A percentile compares a stretch with the other conserved stretches of the same genome.
These are phyloP conservation scores for Dasysyrphus tricinctus DNA, from an alignment of 2,888 invertebrate species.

Conservation along the genomic window DNA sequence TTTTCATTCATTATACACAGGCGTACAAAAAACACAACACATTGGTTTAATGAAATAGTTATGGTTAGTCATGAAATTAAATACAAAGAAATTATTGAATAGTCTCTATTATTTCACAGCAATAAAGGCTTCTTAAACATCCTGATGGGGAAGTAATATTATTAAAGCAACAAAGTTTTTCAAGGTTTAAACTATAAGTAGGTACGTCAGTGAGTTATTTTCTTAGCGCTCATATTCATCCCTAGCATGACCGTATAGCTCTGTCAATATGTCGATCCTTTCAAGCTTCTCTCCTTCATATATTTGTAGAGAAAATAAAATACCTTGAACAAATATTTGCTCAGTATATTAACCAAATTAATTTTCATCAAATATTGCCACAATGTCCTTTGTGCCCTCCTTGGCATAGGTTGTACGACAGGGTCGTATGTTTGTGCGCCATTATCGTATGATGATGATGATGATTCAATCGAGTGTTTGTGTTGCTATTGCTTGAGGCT, in stretches of 20 bases:
- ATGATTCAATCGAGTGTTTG: slow-evolving; percentile 63
- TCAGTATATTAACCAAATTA: slow-evolving; percentile 67
- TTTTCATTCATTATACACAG: too few relatives aligned
- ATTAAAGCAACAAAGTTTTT: too few relatives aligned
- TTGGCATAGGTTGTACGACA: slow-evolving; percentile 18
- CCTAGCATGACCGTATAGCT: neutral
- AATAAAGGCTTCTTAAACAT: neutral
- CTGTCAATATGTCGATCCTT: too few relatives aligned
- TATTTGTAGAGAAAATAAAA: slow-evolving; percentile 1
- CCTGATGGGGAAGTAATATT: neutral
- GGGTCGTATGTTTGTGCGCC: neutral
- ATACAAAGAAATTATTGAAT: too few relatives aligned
- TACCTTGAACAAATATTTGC: slow-evolving; percentile 48
- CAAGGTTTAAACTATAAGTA: too few relatives aligned
- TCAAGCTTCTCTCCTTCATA: neutral
- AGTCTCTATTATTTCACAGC: too few relatives aligned
- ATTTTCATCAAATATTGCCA: slow-evolving; percentile 68
- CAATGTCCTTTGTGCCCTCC: slow-evolving; percentile 48
- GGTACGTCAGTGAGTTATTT: neutral
- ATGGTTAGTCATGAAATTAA: too few relatives aligned
- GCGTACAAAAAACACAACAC: too few relatives aligned
- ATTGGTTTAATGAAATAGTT: too few relatives aligned
- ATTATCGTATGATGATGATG: slow-evolving; percentile 53
- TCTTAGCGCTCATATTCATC: neutral
- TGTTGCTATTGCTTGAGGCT: slow-evolving; percentile 31